Conservation (phyloP, 2,888 invertebrate genomes). For the Cerastoderma edule region DNA sequence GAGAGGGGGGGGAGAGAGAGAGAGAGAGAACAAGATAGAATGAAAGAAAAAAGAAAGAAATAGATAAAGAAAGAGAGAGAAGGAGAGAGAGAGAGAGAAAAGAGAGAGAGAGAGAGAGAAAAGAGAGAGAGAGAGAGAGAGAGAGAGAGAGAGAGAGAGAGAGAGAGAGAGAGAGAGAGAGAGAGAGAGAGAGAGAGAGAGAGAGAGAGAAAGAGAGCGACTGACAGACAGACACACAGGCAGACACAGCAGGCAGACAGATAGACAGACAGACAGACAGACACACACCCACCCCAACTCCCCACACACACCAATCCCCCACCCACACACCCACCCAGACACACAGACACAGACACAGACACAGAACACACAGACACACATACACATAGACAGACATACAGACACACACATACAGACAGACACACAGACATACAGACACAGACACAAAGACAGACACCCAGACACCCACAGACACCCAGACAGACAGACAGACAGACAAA, state of each 20-base stretch:
- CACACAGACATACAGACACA: background rate
- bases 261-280: too few species aligned
- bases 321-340: too few species aligned
- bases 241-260: background rate
- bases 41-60: background rate
- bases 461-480: background rate
- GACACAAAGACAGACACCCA: background rate
- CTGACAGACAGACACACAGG: background rate
- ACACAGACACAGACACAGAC: background rate
- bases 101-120: background rate
- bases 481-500: background rate
- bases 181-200: constrained; percentile 31
- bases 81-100: background rate
- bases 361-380: background rate
- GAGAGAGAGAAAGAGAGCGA: constrained; percentile 26
- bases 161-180: constrained; percentile 28
- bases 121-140: constrained; percentile 18
- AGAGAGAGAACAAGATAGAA: constrained; percentile 27
- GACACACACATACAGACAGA: background rate
- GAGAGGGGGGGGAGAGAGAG: constrained; percentile 19
- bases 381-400: background rate
- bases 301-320: background rate
- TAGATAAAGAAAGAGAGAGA: constrained; percentile 2
- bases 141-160: constrained; percentile 29
- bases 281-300: background rate